Base-by-base conservation (phyloP, 2,888 invertebrate species). In the Thera obeliscata region DNA sequence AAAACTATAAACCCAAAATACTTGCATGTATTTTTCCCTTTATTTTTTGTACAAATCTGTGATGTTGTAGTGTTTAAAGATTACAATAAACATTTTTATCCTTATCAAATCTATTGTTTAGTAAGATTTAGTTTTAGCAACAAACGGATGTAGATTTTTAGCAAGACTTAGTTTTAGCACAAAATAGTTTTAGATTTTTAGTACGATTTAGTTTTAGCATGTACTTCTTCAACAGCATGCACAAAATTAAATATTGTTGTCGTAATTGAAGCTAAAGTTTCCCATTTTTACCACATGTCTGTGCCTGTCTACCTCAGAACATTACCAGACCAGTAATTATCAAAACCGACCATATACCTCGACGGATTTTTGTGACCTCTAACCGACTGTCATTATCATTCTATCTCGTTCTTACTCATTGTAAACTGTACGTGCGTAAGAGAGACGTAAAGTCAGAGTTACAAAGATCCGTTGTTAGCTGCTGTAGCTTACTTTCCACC, bases 281-380 rank as follows among this genome's bases (percentile, higher is more conserved):
- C 63, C 55, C 52, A n/a, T 63, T 63, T 62, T 56, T 57, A 55
- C 54, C 55, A 66, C 66, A 69, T 68, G 63, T 63, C 62, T 66
- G 71, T 66, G 50, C 61, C 66, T 62, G 67, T 46, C 66, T 56
- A 55, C 46, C 56, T 59, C 67, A 67, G 67, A 67, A 67, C 52
- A 56, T 33, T 67, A 61, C 67, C 67, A 67, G 46, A 64, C 64
- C 67, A 67, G 67, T 67, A 67, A 67, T 46, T 67, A 67, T 67
- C 56, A 35, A 59, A 60, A 41, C 49, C 52, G 41, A 57, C 22
- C 9, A 35, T 9, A 5, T 52, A 33, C 22, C 52, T 9, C 33
- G 33, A 52, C 3, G 8, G 52, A 52, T 33, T 9, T 52, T 52
- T 52, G 52, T 52, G 8, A 22, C 9, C 33, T 22, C 22, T 22